Evolutionary conservation across 2,113 vertebrate species (phyloP), one percentile per base, ranked within the genome.

Genomic region (Psophia crepitans): DNA sequence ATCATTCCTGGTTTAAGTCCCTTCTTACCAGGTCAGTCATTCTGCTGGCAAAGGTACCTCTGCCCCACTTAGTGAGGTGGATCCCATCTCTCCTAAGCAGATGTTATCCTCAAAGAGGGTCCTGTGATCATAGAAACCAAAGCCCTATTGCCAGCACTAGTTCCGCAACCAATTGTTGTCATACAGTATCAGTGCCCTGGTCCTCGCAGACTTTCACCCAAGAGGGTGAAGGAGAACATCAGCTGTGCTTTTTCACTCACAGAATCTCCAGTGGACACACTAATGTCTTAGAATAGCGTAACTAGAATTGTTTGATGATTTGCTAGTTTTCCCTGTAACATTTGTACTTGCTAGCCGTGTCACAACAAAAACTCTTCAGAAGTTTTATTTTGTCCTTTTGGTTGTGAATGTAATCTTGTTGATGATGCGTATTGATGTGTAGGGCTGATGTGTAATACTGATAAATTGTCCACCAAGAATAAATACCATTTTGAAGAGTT

Each of bases 91-190:
- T 84, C 21, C 17, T 54, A 35, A 64, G 32, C 11, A 71, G 23
- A 23, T 0, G 0, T 33, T 57, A 39, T 26, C 19, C 21, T 73
- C 7, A 32, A 35, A 63, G 65, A 17, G 30, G 2, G 28, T 48
- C 19, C 12, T 39, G 0, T 30, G 21, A 12, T 54, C 32, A 10
- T 32, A 46, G 37, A 60, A 87, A 11, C 3, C 9, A 41, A 73
- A 82, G 14, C 12, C 10, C 6, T 49, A 27, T 81, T 87, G 14
- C 43, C 19, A 33, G 0, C 7, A 0, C 19, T 0, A 1, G 16
- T 73, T 84, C 39, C 33, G 23, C 20, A 56, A 6, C 8, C 5
- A 33, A 2, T 28, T 48, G 15, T 7, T 90, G 53, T n/a, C 24
- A 10, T 1, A 2, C 23, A 33, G 19, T 35, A 23, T 57, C 27